Base-by-base conservation (phyloP, 2,888 invertebrate species). In the Rotaria magnacalcarata region DNA sequence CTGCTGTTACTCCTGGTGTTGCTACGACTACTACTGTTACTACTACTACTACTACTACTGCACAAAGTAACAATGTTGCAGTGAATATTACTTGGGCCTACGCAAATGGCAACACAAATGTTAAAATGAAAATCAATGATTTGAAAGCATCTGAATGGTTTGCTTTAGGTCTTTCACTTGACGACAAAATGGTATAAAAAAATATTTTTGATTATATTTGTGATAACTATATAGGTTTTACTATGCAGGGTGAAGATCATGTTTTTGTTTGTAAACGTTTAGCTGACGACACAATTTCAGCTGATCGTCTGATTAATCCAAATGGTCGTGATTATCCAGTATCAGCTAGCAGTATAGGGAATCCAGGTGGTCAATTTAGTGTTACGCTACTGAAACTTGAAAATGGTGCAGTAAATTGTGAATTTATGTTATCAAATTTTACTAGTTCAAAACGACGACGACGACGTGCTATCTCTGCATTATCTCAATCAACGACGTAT, bases 351-450 rank as follows among this genome's bases (percentile, higher is more conserved):
- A 7, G 19, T 6, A 27, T 34, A 0, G 4, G 16, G 14, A 34
- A 34, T 19, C 6, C 16, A 3, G 80, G 80, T 80, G 80, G 80
- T 47, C 19, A 11, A 14, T 47, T 80, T 2, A 47, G 8, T n/a
- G 6, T 3, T n/a, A 80, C 8, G 1, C 2, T 3, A 47, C 14
- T 11, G 8, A 47, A 24, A n/a, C 10, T 80, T 11, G 47, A 80
- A 10, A 80, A 47, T 47, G 47, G 47, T 80, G 8, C 47, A 0
- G 47, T 7, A 14, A n/a, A 16, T 43, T 80, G 80, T 80, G 80
- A 80, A 80, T 80, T 80, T 47, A 80, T 47, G 24, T 24, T 80
- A 47, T 80, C 80, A 14, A 47, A 47, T 80, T 80, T 80, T 80
- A 11, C 10, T 14, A 11, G 3, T 21, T 47, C 80, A 8, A n/a